These are phyloP conservation scores for Trichogramma evanescens DNA, from an alignment of 2,888 invertebrate species.

Conservation along the genomic window DNA sequence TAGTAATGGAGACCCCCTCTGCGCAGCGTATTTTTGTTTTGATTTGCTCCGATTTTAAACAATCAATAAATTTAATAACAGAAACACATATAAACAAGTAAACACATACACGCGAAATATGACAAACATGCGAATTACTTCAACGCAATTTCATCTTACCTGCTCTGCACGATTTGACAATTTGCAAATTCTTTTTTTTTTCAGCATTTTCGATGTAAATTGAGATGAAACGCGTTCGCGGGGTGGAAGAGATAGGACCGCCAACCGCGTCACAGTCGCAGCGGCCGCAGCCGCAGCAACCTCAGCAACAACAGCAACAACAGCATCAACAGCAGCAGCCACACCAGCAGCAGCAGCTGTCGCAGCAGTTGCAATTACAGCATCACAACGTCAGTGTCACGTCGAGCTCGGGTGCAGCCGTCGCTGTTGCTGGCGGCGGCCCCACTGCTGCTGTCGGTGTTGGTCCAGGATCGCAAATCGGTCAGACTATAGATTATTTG, in stretches of 20 bases:
- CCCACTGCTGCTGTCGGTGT: constrained; percentile 38
- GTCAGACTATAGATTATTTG: constrained; percentile 37
- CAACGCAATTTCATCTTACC: background rate
- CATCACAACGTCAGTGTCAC: background rate
- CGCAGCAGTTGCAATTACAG: background rate
- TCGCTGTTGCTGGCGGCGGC: constrained; percentile 19
- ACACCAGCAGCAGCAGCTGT: constrained; percentile 4
- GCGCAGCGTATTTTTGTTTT: too few relatives aligned
- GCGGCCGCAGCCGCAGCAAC: constrained; percentile 35
- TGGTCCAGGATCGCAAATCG: constrained; percentile 28
- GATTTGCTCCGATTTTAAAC: too few relatives aligned
- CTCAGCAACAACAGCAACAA: too few relatives aligned
- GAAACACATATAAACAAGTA: too few relatives aligned
- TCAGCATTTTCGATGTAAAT: constrained; percentile 57
- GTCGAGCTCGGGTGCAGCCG: background rate
- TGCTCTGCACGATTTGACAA: background rate
- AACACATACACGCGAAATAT: too few relatives aligned
- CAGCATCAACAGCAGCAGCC: too few relatives aligned
- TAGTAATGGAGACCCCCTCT: too few relatives aligned
- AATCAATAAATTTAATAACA: too few relatives aligned
- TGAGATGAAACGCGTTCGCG: constrained; percentile 59
- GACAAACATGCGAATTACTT: background rate
- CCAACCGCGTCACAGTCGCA: constrained; percentile 49
- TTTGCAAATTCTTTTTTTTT: constrained; percentile 26
- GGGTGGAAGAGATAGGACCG: constrained; percentile 46